These are phyloP conservation scores for Ennomos fuscantarius DNA, from an alignment of 2,888 invertebrate species.

Conservation along the genomic window DNA sequence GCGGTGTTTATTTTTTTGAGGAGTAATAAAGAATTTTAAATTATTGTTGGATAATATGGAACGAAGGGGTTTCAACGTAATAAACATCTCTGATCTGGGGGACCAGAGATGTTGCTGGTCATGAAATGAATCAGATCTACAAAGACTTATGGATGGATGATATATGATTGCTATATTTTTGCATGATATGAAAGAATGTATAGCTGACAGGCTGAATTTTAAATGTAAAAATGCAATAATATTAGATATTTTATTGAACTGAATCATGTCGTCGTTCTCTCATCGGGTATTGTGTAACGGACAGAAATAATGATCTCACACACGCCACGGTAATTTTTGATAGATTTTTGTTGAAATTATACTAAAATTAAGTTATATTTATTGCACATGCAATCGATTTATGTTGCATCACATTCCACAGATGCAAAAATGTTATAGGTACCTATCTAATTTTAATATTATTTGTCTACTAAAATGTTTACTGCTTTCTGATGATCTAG, in stretches of 20 bases:
- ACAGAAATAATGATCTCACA: slow-evolving; percentile 2
- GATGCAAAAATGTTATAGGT: slow-evolving; percentile 10
- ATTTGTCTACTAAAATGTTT: no score
- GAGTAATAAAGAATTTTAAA: no score
- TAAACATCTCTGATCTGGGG: no score
- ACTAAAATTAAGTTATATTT: slow-evolving; percentile 1
- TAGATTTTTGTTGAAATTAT: background rate
- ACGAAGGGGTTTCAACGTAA: no score
- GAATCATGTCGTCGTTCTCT: slow-evolving; percentile 16
- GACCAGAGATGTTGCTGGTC: no score
- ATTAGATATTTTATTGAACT: slow-evolving; percentile 11
- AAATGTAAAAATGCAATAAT: slow-evolving; percentile 13
- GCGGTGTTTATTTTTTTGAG: no score
- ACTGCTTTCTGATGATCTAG: no score
- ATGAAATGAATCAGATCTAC: no score
- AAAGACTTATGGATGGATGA: no score
- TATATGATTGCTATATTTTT: background rate
- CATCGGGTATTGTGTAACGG: no score
- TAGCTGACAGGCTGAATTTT: slow-evolving; percentile 16
- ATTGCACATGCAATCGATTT: slow-evolving; percentile 18
- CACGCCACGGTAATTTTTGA: background rate
- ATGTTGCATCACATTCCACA: slow-evolving; percentile 23
- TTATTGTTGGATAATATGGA: no score
- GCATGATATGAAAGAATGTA: background rate
- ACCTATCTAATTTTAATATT: background rate